Percentiles rank a stretch among this genome's conserved stretches.
These are phyloP conservation scores for Collichthys lucidus DNA, from an alignment of 2,113 vertebrate genomes.

Conservation along the genomic window DNA sequence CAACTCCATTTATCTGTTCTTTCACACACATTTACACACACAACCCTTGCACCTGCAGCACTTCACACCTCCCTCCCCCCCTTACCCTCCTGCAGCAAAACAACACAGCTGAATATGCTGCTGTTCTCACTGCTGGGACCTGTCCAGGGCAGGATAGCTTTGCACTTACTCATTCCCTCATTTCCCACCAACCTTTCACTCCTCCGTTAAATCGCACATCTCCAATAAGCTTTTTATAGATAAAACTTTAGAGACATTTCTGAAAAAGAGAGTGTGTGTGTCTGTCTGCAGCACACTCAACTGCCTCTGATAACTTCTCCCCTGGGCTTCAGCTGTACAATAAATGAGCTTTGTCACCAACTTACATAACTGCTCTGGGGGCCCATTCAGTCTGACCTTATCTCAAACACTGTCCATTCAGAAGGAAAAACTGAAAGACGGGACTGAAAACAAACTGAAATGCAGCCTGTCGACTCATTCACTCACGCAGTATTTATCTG, in stretches of 20 bases:
- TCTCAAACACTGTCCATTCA: conserved; percentile 59
- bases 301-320: conserved; percentile 56
- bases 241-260: not conserved
- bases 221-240: not conserved
- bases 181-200: not conserved
- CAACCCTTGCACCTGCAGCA: conserved; percentile 72
- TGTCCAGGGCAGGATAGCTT: conserved; percentile 18
- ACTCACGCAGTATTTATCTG: conserved; percentile 24
- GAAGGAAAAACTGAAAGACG: conserved; percentile 41
- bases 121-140: conserved; percentile 35
- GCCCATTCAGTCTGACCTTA: conserved; percentile 53
- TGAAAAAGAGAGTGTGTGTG: conserved; percentile 3
- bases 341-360: conserved; percentile 74
- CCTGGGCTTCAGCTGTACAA: conserved; percentile 58
- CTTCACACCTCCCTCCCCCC: conserved; percentile 38
- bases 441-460: conserved; percentile 52
- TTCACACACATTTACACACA: conserved; percentile 19
- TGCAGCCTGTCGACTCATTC: conserved; percentile 27
- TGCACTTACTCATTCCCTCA: conserved; percentile 19
- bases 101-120: conserved; percentile 40
- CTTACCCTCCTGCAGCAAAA: conserved; percentile 39
- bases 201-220: not conserved
- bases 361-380: conserved; percentile 64
- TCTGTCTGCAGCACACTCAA: conserved; percentile 18
- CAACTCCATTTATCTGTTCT: conserved; percentile 25